A percentile compares a stretch with the other conserved stretches of the same genome.
These are phyloP conservation scores for Stratiolaelaps scimitus DNA, from an alignment of 1,140 invertebrate species.

Conservation along the genomic window DNA sequence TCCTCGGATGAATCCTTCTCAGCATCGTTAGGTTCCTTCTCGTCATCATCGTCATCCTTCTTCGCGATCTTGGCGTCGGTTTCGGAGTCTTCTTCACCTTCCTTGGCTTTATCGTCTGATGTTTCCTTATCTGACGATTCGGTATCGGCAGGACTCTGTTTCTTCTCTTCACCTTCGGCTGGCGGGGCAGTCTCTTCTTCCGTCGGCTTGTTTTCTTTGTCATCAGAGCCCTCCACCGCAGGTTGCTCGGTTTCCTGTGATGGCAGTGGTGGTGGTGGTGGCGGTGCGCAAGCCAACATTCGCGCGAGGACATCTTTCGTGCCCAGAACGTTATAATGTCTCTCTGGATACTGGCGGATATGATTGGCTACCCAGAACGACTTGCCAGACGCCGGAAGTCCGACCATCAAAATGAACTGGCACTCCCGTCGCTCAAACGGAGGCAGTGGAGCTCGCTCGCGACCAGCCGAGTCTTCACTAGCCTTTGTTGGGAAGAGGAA, in stretches of 20 bases:
- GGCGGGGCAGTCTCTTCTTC: not conserved
- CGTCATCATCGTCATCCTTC: too few species aligned
- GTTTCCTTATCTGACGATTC: too few species aligned
- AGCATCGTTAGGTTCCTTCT: too few species aligned
- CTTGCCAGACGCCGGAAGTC: conserved; percentile 4
- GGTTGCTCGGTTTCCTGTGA: not conserved
- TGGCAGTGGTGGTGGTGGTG: not conserved
- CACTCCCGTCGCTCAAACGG: conserved; percentile 3
- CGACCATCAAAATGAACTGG: conserved; percentile 16
- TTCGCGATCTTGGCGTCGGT: too few species aligned
- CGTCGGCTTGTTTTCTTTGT: not conserved
- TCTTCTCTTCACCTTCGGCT: not conserved
- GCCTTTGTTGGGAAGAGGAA: not conserved
- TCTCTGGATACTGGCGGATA: not conserved
- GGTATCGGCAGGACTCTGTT: too few species aligned
- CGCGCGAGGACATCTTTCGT: not conserved
- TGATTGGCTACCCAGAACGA: not conserved
- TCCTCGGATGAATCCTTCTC: too few species aligned
- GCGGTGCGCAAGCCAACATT: not conserved
- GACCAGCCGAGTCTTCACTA: not conserved
- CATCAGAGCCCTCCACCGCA: not conserved
- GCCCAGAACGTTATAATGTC: conserved; percentile 18
- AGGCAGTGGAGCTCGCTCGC: not conserved
- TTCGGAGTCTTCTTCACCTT: too few species aligned
- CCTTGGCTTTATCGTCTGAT: too few species aligned